Evolutionary conservation across 2,113 vertebrate genomes (phyloP).

Genomic region (Zosterops hypoxanthus): DNA sequence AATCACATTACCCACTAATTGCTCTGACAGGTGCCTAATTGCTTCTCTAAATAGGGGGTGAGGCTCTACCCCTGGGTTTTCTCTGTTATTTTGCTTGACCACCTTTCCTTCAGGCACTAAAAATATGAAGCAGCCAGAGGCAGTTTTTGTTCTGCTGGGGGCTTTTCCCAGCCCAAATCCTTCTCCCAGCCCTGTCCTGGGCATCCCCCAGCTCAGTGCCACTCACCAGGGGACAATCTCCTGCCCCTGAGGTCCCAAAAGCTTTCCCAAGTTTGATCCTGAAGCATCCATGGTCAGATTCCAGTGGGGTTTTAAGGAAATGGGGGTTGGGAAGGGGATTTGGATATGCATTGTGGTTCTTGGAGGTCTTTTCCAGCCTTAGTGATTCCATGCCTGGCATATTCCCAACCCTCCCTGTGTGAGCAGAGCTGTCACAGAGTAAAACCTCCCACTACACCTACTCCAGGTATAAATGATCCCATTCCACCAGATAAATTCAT

Average conservation of each 20-base stretch:
- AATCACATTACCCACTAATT: constrained; percentile 34
- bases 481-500: not conserved
- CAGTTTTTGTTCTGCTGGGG: not conserved
- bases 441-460: not conserved
- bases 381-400: not conserved
- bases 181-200: rapidly evolving
- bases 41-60: not conserved
- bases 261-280: not conserved
- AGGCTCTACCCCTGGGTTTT: not conserved
- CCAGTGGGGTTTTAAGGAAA: not conserved
- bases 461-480: not conserved
- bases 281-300: rapidly evolving
- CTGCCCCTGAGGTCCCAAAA: not conserved
- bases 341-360: not conserved
- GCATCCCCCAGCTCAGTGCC: not conserved
- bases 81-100: not conserved
- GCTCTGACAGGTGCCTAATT: constrained; percentile 55
- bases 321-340: not conserved
- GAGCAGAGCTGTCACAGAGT: not conserved
- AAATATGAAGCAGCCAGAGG: rapidly evolving
- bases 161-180: not conserved
- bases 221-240: rapidly evolving
- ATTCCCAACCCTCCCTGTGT: not conserved
- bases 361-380: not conserved
- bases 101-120: not conserved